phyloP scores from a whole-genome alignment of 2,113 vertebrate genomes.

The Labeo catla region DNA sequence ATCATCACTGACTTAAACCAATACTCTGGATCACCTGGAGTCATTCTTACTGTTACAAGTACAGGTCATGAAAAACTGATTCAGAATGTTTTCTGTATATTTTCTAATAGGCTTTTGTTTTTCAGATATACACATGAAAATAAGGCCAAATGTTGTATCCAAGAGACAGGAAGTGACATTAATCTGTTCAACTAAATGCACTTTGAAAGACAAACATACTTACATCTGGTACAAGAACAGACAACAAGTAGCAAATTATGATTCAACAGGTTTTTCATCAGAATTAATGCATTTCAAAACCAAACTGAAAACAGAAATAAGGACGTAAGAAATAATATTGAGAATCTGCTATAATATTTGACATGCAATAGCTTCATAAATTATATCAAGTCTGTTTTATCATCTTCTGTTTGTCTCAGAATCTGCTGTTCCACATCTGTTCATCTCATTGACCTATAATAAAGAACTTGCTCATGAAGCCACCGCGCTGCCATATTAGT shows the following conservation, averaged over 20 bases:
- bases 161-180: neutral
- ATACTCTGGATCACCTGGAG: constrained; percentile 19
- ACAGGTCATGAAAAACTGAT: neutral
- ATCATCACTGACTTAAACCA: neutral
- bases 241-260: neutral
- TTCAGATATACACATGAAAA: neutral
- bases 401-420: neutral
- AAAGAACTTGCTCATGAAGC: too few relatives aligned
- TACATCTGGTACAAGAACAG: constrained; percentile 45
- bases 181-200: constrained; percentile 32
- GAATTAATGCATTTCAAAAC: neutral
- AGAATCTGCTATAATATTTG: neutral
- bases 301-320: neutral
- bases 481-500: too few relatives aligned
- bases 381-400: too few relatives aligned
- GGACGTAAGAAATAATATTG: too few relatives aligned
- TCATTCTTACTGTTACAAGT: neutral
- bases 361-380: neutral
- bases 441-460: neutral
- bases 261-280: constrained; percentile 5
- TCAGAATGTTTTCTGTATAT: too few relatives aligned
- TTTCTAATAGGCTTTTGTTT: neutral
- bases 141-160: neutral
- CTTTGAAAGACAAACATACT: neutral
- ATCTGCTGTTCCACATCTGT: neutral